phyloP scores from a whole-genome alignment of 2,797 vertebrate genomes.

The Nannoperca obscura region DNA sequence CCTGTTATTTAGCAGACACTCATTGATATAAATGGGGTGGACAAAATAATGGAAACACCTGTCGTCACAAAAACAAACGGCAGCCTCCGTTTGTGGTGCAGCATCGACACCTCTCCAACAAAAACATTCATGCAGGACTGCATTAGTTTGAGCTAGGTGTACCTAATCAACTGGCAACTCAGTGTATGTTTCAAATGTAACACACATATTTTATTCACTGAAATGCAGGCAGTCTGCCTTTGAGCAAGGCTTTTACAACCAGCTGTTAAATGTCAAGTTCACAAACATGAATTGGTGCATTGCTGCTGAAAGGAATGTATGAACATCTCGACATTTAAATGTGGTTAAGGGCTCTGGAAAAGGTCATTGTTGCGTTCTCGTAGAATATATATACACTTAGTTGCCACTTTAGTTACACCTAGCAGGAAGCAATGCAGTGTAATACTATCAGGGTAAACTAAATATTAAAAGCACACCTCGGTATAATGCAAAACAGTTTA shows the following conservation, averaged over 20 bases:
- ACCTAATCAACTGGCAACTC: background rate
- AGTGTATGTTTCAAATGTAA: background rate
- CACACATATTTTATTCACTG: too few relatives aligned
- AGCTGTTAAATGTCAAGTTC: background rate
- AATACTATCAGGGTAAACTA: background rate
- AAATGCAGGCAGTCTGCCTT: background rate
- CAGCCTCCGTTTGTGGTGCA: background rate
- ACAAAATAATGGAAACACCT: constrained; percentile 1
- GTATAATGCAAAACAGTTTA: background rate
- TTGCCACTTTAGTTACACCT: background rate
- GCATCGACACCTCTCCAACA: background rate
- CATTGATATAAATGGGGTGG: background rate
- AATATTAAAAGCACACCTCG: background rate
- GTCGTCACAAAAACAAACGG: background rate
- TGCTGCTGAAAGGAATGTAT: background rate
- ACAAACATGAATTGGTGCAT: constrained; percentile 10
- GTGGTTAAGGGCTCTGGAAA: background rate
- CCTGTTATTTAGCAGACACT: background rate
- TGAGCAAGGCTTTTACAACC: constrained; percentile 11
- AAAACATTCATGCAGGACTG: background rate
- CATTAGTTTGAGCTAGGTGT: background rate
- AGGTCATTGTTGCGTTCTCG: background rate
- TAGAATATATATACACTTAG: background rate
- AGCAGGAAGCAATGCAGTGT: background rate
- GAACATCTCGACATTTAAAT: constrained; percentile 31